Conservation (phyloP, 2,888 invertebrate species). For the Bembecia ichneumoniformis region DNA sequence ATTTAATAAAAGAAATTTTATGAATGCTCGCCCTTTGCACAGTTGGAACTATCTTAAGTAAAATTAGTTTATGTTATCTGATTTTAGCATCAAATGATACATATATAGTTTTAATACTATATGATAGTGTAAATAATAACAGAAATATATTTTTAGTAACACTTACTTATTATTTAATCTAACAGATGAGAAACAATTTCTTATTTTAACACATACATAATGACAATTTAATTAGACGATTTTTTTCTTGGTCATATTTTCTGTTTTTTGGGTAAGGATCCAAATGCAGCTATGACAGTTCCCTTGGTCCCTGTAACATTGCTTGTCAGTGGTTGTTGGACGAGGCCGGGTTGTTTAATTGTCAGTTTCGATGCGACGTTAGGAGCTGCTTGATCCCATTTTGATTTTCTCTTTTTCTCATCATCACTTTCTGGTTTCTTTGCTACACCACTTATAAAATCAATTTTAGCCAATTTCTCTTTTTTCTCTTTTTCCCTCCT, state of each 20-base stretch:
- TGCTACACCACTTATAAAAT: slow-evolving; percentile 83
- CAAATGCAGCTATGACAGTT: slow-evolving; percentile 94
- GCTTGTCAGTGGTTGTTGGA: slow-evolving; percentile 82
- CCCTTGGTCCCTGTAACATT: slow-evolving; percentile 91
- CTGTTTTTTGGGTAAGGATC: slow-evolving; percentile 88
- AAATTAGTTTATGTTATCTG: too few relatives aligned
- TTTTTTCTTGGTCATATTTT: slow-evolving; percentile 46
- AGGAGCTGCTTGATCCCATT: slow-evolving; percentile 91
- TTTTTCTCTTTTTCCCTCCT: slow-evolving; percentile 91
- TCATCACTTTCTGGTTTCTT: slow-evolving; percentile 79
- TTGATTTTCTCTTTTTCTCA: slow-evolving; percentile 88
- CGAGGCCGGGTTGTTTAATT: slow-evolving; percentile 78
- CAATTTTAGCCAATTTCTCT: slow-evolving; percentile 85
- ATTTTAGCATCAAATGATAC: too few relatives aligned
- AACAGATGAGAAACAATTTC: too few relatives aligned
- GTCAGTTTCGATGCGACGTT: slow-evolving; percentile 69
- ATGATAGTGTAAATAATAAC: too few relatives aligned
- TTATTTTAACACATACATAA: too few relatives aligned
- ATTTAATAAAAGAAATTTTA: too few relatives aligned
- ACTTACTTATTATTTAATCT: too few relatives aligned
- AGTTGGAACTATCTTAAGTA: too few relatives aligned
- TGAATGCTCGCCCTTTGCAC: too few relatives aligned
- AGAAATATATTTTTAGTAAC: too few relatives aligned
- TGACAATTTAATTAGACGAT: background rate
- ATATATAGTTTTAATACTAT: too few relatives aligned